phyloP scores from a whole-genome alignment of 2,113 vertebrate genomes.

The Mesitornis unicolor region DNA sequence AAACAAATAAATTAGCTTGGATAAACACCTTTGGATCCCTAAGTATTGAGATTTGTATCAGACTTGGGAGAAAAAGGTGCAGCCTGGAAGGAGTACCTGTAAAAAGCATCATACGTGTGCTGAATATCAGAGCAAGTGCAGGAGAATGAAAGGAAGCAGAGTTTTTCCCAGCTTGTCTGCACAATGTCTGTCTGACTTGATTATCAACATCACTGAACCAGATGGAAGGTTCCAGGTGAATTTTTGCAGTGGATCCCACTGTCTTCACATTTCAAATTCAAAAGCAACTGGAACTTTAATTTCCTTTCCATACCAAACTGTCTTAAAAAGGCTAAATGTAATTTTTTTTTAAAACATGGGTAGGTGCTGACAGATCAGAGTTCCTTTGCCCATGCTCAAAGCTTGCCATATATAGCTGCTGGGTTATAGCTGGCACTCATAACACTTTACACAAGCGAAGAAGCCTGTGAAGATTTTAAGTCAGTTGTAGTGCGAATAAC shows the following conservation, averaged over 20 bases:
- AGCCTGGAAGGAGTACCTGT: neutral
- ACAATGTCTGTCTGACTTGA: slow-evolving; percentile 13
- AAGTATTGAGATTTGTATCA: neutral
- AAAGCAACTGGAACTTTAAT: neutral
- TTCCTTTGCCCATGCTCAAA: neutral
- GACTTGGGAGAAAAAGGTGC: neutral
- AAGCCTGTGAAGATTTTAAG: neutral
- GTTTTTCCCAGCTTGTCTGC: slow-evolving; percentile 8
- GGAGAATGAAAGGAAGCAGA: neutral
- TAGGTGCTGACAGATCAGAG: neutral
- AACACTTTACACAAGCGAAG: neutral
- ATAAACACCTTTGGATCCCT: neutral
- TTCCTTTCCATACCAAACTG: neutral
- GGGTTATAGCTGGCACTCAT: neutral
- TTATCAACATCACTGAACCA: slow-evolving; percentile 16
- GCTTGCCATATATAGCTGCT: neutral
- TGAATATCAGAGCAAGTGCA: neutral
- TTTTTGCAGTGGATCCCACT: neutral
- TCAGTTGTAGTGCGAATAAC: neutral
- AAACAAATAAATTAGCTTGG: neutral
- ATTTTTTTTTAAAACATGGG: fast-evolving
- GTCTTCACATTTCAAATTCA: neutral
- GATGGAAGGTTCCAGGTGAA: neutral
- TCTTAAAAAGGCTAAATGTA: neutral
- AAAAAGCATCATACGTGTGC: neutral